Conservation (phyloP, 92 coral and sea anemone genomes). For the Bergia sp. region DNA sequence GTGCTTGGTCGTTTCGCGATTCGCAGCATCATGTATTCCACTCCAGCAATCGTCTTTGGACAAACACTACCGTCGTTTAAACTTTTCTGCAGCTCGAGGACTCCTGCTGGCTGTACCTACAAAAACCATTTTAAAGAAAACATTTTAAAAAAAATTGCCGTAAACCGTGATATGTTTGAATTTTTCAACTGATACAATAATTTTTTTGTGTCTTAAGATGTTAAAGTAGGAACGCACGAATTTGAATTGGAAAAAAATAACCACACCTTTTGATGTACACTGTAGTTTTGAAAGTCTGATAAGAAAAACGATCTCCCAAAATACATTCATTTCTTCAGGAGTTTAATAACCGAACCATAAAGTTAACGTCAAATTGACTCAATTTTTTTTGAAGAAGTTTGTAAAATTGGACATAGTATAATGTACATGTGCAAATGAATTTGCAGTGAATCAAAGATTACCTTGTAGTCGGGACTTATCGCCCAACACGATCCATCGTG, state of each 20-base stretch:
- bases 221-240: background rate
- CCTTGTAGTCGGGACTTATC: slow-evolving; percentile 71
- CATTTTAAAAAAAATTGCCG: background rate
- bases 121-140: background rate
- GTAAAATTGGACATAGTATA: background rate
- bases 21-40: slow-evolving; percentile 79
- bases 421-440: background rate
- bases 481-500: slow-evolving; percentile 84
- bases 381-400: background rate
- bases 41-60: slow-evolving; percentile 66
- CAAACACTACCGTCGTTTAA: slow-evolving; percentile 79
- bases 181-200: background rate
- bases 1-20: slow-evolving; percentile 62
- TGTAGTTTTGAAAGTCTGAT: background rate
- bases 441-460: slow-evolving; percentile 13
- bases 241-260: background rate
- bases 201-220: background rate
- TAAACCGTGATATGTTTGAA: background rate
- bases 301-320: too few species aligned
- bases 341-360: too few species aligned
- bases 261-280: too few species aligned
- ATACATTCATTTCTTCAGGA: too few species aligned
- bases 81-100: slow-evolving; percentile 70
- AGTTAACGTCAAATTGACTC: background rate
- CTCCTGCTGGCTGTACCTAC: slow-evolving; percentile 69